Conservation (phyloP, 2,888 invertebrate genomes). For the Trilocha varians region DNA sequence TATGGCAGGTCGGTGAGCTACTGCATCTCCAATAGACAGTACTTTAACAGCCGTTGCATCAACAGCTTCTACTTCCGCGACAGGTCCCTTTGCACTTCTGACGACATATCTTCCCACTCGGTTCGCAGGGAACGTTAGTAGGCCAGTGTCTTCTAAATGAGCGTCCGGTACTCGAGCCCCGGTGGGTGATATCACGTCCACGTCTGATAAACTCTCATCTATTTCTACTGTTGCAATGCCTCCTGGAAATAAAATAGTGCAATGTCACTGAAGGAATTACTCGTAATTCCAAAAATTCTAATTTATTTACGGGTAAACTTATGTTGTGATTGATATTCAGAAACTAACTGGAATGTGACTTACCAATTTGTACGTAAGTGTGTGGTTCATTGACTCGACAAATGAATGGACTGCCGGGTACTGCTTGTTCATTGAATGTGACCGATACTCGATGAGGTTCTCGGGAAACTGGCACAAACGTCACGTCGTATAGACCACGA, state of each 20-base stretch:
- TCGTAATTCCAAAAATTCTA: too few relatives aligned
- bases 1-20: conserved; percentile 86
- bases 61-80: conserved; percentile 80
- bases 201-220: conserved; percentile 73
- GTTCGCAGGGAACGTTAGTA: conserved; percentile 84
- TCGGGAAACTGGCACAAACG: conserved; percentile 91
- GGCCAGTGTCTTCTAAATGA: conserved; percentile 69
- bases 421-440: conserved; percentile 93
- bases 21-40: conserved; percentile 81
- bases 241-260: conserved; percentile 29
- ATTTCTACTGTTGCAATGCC: conserved; percentile 76
- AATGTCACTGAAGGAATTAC: too few relatives aligned
- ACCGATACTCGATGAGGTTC: conserved; percentile 94
- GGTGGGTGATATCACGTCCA: conserved; percentile 78
- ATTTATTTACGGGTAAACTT: too few relatives aligned
- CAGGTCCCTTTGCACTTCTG: conserved; percentile 49
- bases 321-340: too few relatives aligned
- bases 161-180: conserved; percentile 76
- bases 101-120: conserved; percentile 84
- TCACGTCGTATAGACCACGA: conserved; percentile 92
- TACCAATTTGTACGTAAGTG: conserved; percentile 81
- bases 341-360: conserved; percentile 10
- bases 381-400: conserved; percentile 83
- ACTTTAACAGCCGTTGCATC: conserved; percentile 83
- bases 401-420: conserved; percentile 92